These are phyloP conservation scores for Labeo calbasu DNA, from an alignment of 2,797 vertebrate genomes.

Conservation along the genomic window DNA sequence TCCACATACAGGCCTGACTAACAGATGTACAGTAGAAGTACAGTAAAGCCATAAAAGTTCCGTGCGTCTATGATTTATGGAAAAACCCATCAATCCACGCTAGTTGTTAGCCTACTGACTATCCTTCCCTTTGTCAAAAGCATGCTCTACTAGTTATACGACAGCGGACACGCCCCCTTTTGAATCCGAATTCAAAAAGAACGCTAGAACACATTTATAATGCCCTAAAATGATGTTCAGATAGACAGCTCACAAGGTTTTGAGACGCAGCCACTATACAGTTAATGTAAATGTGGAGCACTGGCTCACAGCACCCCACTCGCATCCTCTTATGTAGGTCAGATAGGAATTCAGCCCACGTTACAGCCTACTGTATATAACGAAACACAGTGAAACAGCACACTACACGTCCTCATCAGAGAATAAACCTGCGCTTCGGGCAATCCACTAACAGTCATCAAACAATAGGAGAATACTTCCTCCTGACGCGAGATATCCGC, in stretches of 20 bases:
- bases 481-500: slow-evolving; percentile 45
- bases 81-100: neutral
- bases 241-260: neutral
- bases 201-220: neutral
- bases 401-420: neutral
- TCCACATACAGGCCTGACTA: neutral
- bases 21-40: neutral
- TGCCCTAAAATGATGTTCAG: neutral
- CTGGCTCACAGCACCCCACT: slow-evolving; percentile 37
- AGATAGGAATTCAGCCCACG: slow-evolving; percentile 32
- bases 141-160: neutral
- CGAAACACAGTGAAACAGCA: neutral
- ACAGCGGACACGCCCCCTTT: slow-evolving; percentile 30
- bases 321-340: slow-evolving; percentile 46
- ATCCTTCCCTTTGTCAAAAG: neutral
- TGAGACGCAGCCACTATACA: slow-evolving; percentile 1
- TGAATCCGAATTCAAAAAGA: neutral
- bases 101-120: slow-evolving; percentile 7
- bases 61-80: neutral
- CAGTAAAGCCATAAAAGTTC: neutral
- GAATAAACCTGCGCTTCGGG: slow-evolving; percentile 8
- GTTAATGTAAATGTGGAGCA: slow-evolving; percentile 35
- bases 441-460: slow-evolving; percentile 35
- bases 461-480: slow-evolving; percentile 49
- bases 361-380: slow-evolving; percentile 11